phyloP scores from a whole-genome alignment of 2,113 vertebrate species.

The Lepisosteus oculatus region DNA sequence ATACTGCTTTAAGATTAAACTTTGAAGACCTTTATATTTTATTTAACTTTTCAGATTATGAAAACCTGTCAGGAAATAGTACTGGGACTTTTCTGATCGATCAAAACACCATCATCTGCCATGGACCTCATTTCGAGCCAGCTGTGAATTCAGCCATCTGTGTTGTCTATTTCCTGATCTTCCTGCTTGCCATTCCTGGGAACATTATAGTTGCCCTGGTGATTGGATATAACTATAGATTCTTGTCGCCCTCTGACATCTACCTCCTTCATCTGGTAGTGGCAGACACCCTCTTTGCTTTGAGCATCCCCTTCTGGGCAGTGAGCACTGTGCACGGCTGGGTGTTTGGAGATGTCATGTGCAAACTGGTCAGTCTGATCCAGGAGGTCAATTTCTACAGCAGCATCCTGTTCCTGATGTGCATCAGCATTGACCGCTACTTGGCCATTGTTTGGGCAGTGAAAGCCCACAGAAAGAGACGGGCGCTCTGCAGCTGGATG shows the following conservation, averaged over 20 bases:
- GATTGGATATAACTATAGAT: conserved; percentile 36
- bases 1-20: fast-evolving
- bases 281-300: conserved; percentile 56
- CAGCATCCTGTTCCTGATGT: conserved; percentile 64
- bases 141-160: conserved; percentile 15
- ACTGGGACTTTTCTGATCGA: conserved; percentile 12
- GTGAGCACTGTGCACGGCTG: conserved; percentile 32
- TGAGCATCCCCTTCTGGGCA: conserved; percentile 52
- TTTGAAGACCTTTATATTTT: background rate
- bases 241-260: conserved; percentile 50
- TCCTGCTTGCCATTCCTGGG: conserved; percentile 56
- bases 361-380: conserved; percentile 49
- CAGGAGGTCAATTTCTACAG: conserved; percentile 63
- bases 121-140: background rate
- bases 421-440: conserved; percentile 64
- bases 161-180: conserved; percentile 51
- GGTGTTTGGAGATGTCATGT: conserved; percentile 55
- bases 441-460: conserved; percentile 50
- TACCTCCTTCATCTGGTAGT: conserved; percentile 61
- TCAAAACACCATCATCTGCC: conserved; percentile 44
- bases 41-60: conserved; percentile 46
- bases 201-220: conserved; percentile 59
- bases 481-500: conserved; percentile 29
- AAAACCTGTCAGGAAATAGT: conserved; percentile 16
- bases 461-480: background rate